Evolutionary conservation across 2,888 invertebrate species (phyloP).

Genomic region (Euspilapteryx auroguttella): DNA sequence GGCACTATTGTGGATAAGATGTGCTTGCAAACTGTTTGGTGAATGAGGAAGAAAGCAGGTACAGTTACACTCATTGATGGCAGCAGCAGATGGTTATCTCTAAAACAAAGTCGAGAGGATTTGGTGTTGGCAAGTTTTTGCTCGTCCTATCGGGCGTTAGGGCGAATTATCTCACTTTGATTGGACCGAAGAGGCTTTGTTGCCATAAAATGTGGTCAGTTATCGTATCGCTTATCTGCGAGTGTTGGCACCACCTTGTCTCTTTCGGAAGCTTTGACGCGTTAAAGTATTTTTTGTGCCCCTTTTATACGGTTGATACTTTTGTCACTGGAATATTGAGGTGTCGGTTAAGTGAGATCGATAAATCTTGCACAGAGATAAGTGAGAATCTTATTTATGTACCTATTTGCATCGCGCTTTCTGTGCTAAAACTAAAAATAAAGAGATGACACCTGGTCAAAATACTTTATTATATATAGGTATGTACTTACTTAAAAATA

Average conservation of each 20-base stretch:
- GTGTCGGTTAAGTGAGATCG: no score
- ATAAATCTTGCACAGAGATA: no score
- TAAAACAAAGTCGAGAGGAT: conserved; percentile 42
- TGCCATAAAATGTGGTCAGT: conserved; percentile 6
- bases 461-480: no score
- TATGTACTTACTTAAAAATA: no score
- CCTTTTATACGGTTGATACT: no score
- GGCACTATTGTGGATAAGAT: conserved; percentile 10
- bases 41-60: conserved; percentile 33
- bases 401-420: no score
- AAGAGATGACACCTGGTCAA: no score
- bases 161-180: conserved; percentile 21
- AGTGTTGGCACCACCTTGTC: conserved; percentile 11
- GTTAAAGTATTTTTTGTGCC: conserved; percentile 1
- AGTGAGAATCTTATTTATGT: no score
- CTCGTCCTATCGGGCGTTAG: conserved; percentile 13
- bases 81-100: conserved; percentile 41
- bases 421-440: no score
- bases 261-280: conserved; percentile 13
- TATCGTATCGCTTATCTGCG: conserved; percentile 9
- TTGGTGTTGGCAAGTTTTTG: conserved; percentile 20
- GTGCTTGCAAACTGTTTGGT: conserved; percentile 14
- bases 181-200: conserved; percentile 15
- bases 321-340: no score
- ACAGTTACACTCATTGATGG: conserved; percentile 51